Conservation (phyloP, 2,113 vertebrate genomes). For the Suncus etruscus region DNA sequence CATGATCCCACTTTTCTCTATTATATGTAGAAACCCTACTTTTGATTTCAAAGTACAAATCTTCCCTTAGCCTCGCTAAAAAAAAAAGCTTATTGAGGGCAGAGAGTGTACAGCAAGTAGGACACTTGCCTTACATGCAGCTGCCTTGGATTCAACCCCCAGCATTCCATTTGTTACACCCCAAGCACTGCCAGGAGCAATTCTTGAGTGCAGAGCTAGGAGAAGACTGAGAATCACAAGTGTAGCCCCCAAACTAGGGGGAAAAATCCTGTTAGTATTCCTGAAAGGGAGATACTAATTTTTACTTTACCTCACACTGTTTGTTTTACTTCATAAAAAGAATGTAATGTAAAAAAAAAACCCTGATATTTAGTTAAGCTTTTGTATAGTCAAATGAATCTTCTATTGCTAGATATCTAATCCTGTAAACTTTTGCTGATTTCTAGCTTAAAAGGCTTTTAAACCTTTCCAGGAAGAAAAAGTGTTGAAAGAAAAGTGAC, state of each 20-base stretch:
- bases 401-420: slow-evolving; percentile 9
- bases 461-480: slow-evolving; percentile 1
- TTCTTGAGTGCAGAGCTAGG: too few species aligned
- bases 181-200: too few species aligned
- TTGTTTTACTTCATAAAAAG: slow-evolving; percentile 8
- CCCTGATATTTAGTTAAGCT: too few species aligned
- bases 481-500: background rate
- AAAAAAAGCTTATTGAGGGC: background rate
- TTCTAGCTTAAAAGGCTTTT: slow-evolving; percentile 48
- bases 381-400: background rate
- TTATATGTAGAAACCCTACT: background rate
- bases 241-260: too few species aligned
- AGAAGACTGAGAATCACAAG: too few species aligned
- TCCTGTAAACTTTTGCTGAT: background rate
- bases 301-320: background rate
- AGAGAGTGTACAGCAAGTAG: too few species aligned
- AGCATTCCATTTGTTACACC: too few species aligned
- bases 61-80: slow-evolving; percentile 10
- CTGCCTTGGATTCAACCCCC: too few species aligned
- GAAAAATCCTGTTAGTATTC: background rate
- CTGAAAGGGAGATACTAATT: background rate
- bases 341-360: too few species aligned
- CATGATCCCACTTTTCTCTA: background rate
- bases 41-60: slow-evolving; percentile 28
- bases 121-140: too few species aligned